Conservation (phyloP, 2,113 vertebrate species). For the Cyprinus carpio region DNA sequence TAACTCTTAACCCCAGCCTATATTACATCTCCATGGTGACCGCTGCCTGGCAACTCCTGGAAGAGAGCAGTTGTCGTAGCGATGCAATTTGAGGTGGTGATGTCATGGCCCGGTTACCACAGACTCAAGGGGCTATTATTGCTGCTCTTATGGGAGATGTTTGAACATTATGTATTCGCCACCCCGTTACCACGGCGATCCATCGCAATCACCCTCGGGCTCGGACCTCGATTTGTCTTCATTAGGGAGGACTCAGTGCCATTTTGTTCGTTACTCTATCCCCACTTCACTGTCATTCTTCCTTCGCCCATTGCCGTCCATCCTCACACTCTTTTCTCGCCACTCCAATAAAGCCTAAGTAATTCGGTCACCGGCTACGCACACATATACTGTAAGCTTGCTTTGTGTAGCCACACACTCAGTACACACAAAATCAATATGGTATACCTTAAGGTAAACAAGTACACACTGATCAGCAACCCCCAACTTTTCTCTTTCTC, state of each 20-base stretch:
- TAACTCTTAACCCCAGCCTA: slow-evolving; percentile 53
- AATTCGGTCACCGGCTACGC: slow-evolving; percentile 18
- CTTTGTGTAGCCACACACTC: slow-evolving; percentile 5
- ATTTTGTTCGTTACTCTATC: slow-evolving; percentile 20
- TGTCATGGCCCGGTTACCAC: slow-evolving; percentile 63
- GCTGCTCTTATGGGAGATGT: slow-evolving; percentile 43
- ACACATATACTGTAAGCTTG: not conserved
- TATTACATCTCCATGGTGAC: slow-evolving; percentile 79
- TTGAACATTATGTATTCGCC: slow-evolving; percentile 33
- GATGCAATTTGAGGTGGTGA: slow-evolving; percentile 64
- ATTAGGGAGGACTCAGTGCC: slow-evolving; percentile 4
- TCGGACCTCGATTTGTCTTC: slow-evolving; percentile 33
- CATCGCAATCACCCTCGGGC: not conserved
- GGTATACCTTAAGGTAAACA: not conserved
- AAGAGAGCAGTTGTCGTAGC: slow-evolving; percentile 70
- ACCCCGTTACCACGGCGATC: slow-evolving; percentile 5
- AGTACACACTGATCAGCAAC: not conserved
- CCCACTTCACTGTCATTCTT: slow-evolving; percentile 39
- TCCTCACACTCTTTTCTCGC: slow-evolving; percentile 32
- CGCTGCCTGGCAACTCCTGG: slow-evolving; percentile 80
- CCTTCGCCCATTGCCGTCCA: slow-evolving; percentile 5
- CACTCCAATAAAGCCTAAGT: slow-evolving; percentile 28
- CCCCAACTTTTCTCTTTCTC: not conserved
- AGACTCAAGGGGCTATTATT: slow-evolving; percentile 51
- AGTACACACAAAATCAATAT: slow-evolving; percentile 29